phyloP scores from a whole-genome alignment of 2,113 vertebrate genomes.

The Myiozetetes cayanensis region DNA sequence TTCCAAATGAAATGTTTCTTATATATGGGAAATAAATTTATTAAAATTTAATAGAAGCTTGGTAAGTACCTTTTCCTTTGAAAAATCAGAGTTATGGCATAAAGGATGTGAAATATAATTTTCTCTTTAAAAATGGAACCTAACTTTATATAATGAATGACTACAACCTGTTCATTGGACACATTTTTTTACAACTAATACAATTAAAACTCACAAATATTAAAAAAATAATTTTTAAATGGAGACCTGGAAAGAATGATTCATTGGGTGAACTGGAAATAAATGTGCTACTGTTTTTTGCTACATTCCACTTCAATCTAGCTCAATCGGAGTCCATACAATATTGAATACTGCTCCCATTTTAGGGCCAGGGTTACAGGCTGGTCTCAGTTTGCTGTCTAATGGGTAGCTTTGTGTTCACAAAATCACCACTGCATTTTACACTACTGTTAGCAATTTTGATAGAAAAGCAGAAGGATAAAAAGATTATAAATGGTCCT shows the following conservation, averaged over 20 bases:
- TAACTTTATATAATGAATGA: background rate
- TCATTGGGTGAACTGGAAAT: background rate
- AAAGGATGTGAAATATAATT: background rate
- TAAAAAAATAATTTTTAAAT: background rate
- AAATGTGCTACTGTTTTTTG: background rate
- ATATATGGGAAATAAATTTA: conserved; percentile 40
- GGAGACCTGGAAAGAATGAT: background rate
- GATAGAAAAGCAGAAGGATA: background rate
- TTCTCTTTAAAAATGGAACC: background rate
- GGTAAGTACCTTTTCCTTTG: conserved; percentile 1
- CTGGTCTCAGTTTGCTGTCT: background rate
- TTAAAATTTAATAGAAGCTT: conserved; percentile 55
- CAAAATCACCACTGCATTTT: background rate
- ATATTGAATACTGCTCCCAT: background rate
- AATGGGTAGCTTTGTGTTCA: background rate
- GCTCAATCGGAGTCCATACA: background rate
- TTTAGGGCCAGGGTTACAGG: background rate
- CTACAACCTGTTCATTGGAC: background rate
- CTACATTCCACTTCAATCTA: background rate
- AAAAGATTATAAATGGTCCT: background rate
- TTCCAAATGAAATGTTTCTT: conserved; percentile 37
- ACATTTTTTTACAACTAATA: background rate
- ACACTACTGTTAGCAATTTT: background rate
- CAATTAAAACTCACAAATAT: background rate
- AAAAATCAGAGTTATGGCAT: conserved; percentile 14